Evolutionary conservation across 2,888 invertebrate genomes (phyloP).

Genomic region (Calephelis perditalis): DNA sequence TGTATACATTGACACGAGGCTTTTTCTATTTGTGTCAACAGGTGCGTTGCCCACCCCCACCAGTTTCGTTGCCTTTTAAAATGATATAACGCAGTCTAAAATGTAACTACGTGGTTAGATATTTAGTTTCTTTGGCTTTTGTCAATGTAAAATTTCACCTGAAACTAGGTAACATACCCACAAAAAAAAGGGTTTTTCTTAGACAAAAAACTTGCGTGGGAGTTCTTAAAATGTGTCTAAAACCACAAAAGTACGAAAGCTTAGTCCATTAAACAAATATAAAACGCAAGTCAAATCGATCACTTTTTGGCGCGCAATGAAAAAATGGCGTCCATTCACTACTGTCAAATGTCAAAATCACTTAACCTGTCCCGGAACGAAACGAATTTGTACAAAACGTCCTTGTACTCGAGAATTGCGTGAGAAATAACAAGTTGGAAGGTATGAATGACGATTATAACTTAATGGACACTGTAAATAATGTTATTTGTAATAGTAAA

Average conservation of each 20-base stretch:
- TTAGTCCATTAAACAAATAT: slow-evolving; percentile 53
- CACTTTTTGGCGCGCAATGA: slow-evolving; percentile 43
- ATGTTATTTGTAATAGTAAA: slow-evolving; percentile 56
- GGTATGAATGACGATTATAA: slow-evolving; percentile 60
- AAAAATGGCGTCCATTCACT: slow-evolving; percentile 34
- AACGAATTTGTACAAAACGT: slow-evolving; percentile 46
- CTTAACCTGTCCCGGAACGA: slow-evolving; percentile 50
- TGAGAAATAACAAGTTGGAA: slow-evolving; percentile 45
- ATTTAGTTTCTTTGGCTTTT: too few species aligned
- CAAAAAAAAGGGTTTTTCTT: not conserved
- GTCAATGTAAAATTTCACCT: not conserved
- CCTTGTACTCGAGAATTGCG: slow-evolving; percentile 39
- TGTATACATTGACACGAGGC: too few species aligned
- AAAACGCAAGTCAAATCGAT: slow-evolving; percentile 68
- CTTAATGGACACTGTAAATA: slow-evolving; percentile 67
- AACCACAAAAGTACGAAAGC: slow-evolving; percentile 37
- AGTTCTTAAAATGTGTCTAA: slow-evolving; percentile 46
- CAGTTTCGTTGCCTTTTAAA: too few species aligned
- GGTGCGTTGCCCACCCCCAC: too few species aligned
- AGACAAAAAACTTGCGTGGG: slow-evolving; percentile 47
- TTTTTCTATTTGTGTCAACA: too few species aligned
- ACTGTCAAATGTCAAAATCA: slow-evolving; percentile 37
- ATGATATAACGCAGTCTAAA: too few species aligned
- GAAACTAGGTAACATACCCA: not conserved
- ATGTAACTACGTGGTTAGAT: too few species aligned